A percentile compares a stretch with the other conserved stretches of the same genome.
Conservation (phyloP, 2,888 invertebrate species). For the Eristalis tenax region DNA sequence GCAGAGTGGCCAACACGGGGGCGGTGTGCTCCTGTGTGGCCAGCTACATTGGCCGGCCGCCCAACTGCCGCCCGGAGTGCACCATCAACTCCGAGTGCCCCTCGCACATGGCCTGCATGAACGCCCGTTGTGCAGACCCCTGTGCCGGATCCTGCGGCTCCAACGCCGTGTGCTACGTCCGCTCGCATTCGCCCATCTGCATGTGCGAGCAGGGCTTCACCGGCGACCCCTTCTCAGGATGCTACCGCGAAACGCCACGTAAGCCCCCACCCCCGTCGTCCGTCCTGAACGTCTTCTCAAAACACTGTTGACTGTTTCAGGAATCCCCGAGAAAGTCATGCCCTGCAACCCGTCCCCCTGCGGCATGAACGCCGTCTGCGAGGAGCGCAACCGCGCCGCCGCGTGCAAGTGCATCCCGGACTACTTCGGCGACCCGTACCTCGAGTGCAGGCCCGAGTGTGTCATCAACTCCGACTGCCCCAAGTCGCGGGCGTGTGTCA, state of each 20-base stretch:
- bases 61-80: slow-evolving; percentile 86
- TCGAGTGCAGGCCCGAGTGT: slow-evolving; percentile 87
- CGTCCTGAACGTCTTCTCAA: background rate
- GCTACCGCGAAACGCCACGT: slow-evolving; percentile 81
- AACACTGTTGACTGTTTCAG: slow-evolving; percentile 75
- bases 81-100: slow-evolving; percentile 83
- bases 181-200: slow-evolving; percentile 83
- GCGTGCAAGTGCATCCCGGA: slow-evolving; percentile 85
- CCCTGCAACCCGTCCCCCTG: slow-evolving; percentile 87
- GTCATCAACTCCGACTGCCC: slow-evolving; percentile 86
- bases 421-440: slow-evolving; percentile 86
- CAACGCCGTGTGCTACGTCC: slow-evolving; percentile 85
- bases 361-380: slow-evolving; percentile 86
- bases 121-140: slow-evolving; percentile 83
- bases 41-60: slow-evolving; percentile 84
- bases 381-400: slow-evolving; percentile 85
- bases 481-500: slow-evolving; percentile 85
- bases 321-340: slow-evolving; percentile 81
- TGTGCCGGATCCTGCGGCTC: slow-evolving; percentile 87
- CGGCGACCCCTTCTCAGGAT: slow-evolving; percentile 85
- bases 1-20: slow-evolving; percentile 82
- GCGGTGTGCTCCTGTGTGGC: slow-evolving; percentile 84
- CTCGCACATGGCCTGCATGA: slow-evolving; percentile 82
- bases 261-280: slow-evolving; percentile 75
- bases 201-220: slow-evolving; percentile 83